These are phyloP conservation scores for Oedothorax gibbosus DNA, from an alignment of 1,140 invertebrate genomes.

Conservation along the genomic window DNA sequence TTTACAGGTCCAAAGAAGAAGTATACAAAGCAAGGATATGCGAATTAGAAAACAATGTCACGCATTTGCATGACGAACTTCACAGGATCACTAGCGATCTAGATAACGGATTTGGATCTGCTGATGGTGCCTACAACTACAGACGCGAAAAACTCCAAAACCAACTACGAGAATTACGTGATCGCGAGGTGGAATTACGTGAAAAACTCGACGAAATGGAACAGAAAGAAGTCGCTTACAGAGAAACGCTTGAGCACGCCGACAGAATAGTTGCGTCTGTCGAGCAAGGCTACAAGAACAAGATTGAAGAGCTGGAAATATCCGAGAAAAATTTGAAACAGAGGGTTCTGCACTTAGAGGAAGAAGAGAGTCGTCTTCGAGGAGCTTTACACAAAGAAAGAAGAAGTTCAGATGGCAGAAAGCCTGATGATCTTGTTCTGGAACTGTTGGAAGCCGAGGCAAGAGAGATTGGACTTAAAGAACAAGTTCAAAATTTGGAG, in stretches of 20 bases:
- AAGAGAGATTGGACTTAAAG: constrained; percentile 53
- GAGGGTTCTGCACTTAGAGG: constrained; percentile 64
- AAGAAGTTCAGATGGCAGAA: constrained; percentile 61
- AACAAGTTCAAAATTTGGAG: constrained; percentile 36
- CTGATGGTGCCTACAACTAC: constrained; percentile 25
- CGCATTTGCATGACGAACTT: constrained; percentile 49
- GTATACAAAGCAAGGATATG: constrained; percentile 54
- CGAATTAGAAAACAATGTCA: constrained; percentile 54
- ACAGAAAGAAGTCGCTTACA: constrained; percentile 76
- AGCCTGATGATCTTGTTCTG: constrained; percentile 64
- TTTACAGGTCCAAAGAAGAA: constrained; percentile 50
- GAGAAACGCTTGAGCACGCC: constrained; percentile 79
- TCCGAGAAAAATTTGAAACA: constrained; percentile 58
- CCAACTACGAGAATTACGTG: constrained; percentile 30
- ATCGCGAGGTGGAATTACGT: constrained; percentile 64
- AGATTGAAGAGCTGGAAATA: constrained; percentile 67
- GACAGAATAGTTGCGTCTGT: constrained; percentile 80
- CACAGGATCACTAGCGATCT: constrained; percentile 39
- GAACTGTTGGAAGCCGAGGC: constrained; percentile 64
- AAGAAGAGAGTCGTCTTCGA: constrained; percentile 64
- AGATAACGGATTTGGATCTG: constrained; percentile 19
- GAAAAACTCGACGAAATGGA: constrained; percentile 75
- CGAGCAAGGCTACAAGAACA: constrained; percentile 75
- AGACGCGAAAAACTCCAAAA: constrained; percentile 28
- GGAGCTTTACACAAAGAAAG: constrained; percentile 60